Base-by-base conservation (phyloP, 2,888 invertebrate genomes). In the Drosophila lacicola region DNA sequence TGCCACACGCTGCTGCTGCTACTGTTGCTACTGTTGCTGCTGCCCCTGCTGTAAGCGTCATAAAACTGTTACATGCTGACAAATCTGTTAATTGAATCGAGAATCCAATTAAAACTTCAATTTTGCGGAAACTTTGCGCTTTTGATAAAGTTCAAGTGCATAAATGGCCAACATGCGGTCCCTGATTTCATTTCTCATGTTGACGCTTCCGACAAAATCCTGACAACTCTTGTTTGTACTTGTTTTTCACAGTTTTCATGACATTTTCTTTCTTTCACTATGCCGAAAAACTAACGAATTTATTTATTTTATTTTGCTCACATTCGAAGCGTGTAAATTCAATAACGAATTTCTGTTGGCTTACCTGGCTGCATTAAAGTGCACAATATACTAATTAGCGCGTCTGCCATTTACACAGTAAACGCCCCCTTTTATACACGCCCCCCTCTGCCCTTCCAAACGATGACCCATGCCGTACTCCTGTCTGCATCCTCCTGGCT, bases 41-140 rank as follows among this genome's bases (percentile, higher is more conserved):
- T 53, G 42, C 62, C 45, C 3, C 36, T 50, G 55, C 58, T 63
- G 80, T 42, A 47, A 69, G 70, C 81, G 51, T 84, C 88, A 88
- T 87, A 82, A 88, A 89, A 89, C 62, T 75, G 80, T 80, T 74
- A 90, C 85, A 84, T 83, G 79, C 83, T 90, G 88, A 86, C 83
- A 89, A 90, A 91, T 91, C 90, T 83, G 89, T 87, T 90, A 91
- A 91, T 91, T 91, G 89, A 91, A 90, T 91, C 90, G 83, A 82
- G 90, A 91, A 91, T 90, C 90, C 91, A 91, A 91, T 91, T 91
- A 91, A 90, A 91, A 90, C 82, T 90, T 91, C 70, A 85, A 80
- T 84, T 86, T 80, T 80, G 66, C 57, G 70, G 62, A 79, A 88
- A 89, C 78, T 77, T 82, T 64, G 66, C 60, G 70, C 74, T 65